Conservation (phyloP, 2,888 invertebrate species). For the Incurvaria masculella region DNA sequence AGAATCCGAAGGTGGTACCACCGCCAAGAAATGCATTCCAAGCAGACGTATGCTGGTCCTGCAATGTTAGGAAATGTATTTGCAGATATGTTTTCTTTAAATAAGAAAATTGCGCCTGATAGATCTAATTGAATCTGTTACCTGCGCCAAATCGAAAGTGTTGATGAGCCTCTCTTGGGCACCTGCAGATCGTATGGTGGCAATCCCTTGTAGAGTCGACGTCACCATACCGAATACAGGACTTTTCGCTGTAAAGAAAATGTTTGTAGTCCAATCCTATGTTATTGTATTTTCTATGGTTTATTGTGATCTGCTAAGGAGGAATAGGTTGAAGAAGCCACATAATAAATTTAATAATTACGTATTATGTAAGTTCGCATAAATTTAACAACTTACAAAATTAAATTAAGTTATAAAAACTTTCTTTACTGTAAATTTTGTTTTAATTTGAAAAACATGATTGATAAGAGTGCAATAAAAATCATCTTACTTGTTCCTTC, state of each 20-base stretch:
- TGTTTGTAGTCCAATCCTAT: not conserved
- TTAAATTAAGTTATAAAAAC: too few relatives aligned
- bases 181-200: conserved; percentile 69
- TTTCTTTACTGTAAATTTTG: not conserved
- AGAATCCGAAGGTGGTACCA: conserved; percentile 63
- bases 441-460: not conserved
- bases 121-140: conserved; percentile 16
- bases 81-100: not conserved
- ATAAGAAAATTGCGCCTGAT: not conserved
- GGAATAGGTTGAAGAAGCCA: too few relatives aligned
- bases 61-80: conserved; percentile 18
- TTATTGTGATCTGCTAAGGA: too few relatives aligned
- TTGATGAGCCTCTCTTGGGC: conserved; percentile 61
- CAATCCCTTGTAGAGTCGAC: conserved; percentile 69
- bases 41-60: conserved; percentile 63
- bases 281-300: too few relatives aligned
- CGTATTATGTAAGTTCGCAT: too few relatives aligned
- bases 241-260: conserved; percentile 60
- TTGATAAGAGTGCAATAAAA: too few relatives aligned
- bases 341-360: too few relatives aligned
- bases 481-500: conserved; percentile 64
- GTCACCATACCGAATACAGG: conserved; percentile 78
- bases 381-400: too few relatives aligned
- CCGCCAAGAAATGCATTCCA: conserved; percentile 65
- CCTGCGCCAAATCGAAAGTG: conserved; percentile 60